phyloP scores from a whole-genome alignment of 64 coral and sea anemone species.

The Porites lutea region DNA sequence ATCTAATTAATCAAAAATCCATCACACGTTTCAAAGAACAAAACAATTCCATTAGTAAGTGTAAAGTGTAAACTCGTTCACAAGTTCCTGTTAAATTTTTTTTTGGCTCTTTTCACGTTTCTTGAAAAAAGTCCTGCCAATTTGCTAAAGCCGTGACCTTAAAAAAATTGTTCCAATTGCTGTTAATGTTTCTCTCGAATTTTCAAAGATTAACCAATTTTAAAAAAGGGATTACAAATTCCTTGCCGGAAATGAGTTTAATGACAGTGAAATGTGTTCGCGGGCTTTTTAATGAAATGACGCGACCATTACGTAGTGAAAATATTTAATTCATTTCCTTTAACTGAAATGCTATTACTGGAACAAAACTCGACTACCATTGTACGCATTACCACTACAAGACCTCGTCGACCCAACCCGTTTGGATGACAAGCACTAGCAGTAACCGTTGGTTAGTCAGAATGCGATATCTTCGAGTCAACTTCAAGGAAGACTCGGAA shows the following conservation, averaged over 20 bases:
- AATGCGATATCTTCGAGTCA: constrained; percentile 25
- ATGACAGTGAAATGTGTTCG: background rate
- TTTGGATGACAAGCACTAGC: background rate
- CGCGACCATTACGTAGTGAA: constrained; percentile 36
- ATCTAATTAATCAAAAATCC: constrained; percentile 30
- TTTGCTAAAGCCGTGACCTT: no score
- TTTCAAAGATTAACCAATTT: constrained; percentile 6
- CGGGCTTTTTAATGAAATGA: constrained; percentile 28
- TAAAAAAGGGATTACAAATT: background rate
- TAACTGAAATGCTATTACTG: background rate
- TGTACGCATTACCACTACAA: background rate
- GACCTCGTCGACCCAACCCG: background rate
- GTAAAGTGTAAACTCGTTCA: background rate
- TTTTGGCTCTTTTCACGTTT: background rate
- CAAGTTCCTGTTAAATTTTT: background rate
- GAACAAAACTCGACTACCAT: background rate
- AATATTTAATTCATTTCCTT: constrained; percentile 64
- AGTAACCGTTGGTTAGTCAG: background rate
- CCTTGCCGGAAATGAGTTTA: constrained; percentile 6
- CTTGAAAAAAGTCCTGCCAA: no score
- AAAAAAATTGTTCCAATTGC: background rate
- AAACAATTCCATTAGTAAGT: background rate
- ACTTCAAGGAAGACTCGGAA: background rate
- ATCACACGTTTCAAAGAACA: background rate
- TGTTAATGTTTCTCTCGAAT: background rate